A percentile compares a stretch with the other conserved stretches of the same genome.
phyloP scores from a whole-genome alignment of 1,140 invertebrate genomes.

The Dysdera silvatica region DNA sequence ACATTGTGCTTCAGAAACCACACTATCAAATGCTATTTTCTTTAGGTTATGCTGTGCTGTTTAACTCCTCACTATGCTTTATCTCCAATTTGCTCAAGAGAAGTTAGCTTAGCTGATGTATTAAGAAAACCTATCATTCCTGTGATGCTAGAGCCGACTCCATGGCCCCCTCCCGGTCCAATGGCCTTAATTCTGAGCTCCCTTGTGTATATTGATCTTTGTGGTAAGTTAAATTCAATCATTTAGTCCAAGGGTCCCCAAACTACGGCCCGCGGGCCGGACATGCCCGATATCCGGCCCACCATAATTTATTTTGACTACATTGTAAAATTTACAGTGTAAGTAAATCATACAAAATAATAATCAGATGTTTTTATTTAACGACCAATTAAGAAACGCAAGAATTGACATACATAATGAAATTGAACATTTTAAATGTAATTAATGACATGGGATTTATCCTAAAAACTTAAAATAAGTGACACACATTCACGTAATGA shows the following conservation, averaged over 20 bases:
- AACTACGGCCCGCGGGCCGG: background rate
- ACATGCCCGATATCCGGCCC: background rate
- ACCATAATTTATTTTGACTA: background rate
- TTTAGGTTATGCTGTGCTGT: slow-evolving; percentile 43
- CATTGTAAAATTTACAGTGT: background rate
- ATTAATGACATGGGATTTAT: too few relatives aligned
- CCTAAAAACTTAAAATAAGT: too few relatives aligned
- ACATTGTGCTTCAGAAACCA: too few relatives aligned
- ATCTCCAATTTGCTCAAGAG: slow-evolving; percentile 45
- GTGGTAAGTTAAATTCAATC: slow-evolving; percentile 35
- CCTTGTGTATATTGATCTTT: slow-evolving; percentile 47
- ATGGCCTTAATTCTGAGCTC: slow-evolving; percentile 46
- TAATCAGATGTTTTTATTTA: background rate
- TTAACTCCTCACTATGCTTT: slow-evolving; percentile 46
- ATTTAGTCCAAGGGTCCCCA: background rate
- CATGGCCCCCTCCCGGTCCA: slow-evolving; percentile 48
- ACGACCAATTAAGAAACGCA: background rate
- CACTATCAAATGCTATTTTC: background rate
- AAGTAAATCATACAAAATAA: background rate
- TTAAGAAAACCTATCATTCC: slow-evolving; percentile 48
- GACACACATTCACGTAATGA: too few relatives aligned
- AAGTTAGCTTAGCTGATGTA: slow-evolving; percentile 46
- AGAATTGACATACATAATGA: background rate
- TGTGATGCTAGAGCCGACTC: slow-evolving; percentile 42
- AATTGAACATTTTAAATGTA: too few relatives aligned